Evolutionary conservation across 2,797 vertebrate species (phyloP), one percentile per base, ranked within the genome.

Genomic region (Anguilla pacifica): DNA sequence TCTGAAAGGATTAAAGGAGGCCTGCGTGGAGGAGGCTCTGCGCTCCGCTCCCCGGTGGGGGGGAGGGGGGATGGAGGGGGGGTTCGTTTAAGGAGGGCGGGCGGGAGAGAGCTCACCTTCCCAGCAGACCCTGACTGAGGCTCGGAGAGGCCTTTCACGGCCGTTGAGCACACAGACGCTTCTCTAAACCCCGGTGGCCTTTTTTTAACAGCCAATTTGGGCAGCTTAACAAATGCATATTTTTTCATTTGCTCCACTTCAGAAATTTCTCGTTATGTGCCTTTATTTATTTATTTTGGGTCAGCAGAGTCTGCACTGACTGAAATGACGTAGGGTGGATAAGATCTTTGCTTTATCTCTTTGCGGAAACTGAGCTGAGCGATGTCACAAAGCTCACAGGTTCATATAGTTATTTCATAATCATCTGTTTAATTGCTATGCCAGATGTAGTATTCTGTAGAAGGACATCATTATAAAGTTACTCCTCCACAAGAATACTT

Each of bases 1-100:
- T 59, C 86, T 84, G 89, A 89, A 86, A 87, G 86, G 88, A 89
- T 85, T 87, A 89, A 86, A 83, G 85, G 85, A 88, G 83, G 82
- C 70, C 86, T 84, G 55, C 53, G 85, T 64, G 87, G 85, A 64
- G 46, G 55, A 79, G 77, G 22, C 22, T 85, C 89, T 82, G 85
- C 67, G 39, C 57, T 17, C 53, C 17, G 55, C 43, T 88, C 86
- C 88, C 86, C 19, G 46, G 61, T 35, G 79, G 79, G 57, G n/a
- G 46, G 31, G 43, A 2, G 51, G 15, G 59, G 39, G 39, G 39
- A 2, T 15, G 11, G 55, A 0, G 35, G 79, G 85, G 85, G 61
- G 85, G 84, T 85, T 87, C 77, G 84, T 84, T 89, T 86, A 89
- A 90, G 59, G 70, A 88, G 87, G 86, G 49, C 87, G 70, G 72